A percentile compares a stretch with the other conserved stretches of the same genome.
Conservation (phyloP, 2,888 invertebrate species). For the Sicus ferrugineus region DNA sequence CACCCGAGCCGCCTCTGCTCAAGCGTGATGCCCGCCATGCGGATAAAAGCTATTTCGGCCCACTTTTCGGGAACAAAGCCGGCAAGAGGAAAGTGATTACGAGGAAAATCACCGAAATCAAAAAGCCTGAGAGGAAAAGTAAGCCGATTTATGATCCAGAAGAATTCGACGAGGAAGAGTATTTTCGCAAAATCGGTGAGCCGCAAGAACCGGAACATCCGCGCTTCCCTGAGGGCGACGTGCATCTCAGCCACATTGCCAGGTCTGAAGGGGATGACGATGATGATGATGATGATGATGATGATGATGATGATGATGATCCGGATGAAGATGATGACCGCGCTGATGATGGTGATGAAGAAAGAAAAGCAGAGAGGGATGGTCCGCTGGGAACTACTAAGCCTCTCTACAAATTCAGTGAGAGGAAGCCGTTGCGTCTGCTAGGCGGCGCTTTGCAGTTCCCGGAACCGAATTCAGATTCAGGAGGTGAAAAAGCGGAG, state of each 20-base stretch:
- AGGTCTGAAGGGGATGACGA: slow-evolving; percentile 53
- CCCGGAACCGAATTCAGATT: too few species aligned
- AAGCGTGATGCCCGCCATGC: slow-evolving; percentile 50
- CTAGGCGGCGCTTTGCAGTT: neutral
- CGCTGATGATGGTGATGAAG: slow-evolving; percentile 13
- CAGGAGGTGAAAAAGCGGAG: slow-evolving; percentile 21
- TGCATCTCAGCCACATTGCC: slow-evolving; percentile 54
- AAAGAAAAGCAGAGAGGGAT: slow-evolving; percentile 25
- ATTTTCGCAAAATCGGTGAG: slow-evolving; percentile 52
- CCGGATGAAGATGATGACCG: neutral
- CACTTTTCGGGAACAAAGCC: slow-evolving; percentile 50
- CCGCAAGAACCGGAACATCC: slow-evolving; percentile 49
- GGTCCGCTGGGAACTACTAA: too few species aligned
- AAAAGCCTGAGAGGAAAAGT: slow-evolving; percentile 51
- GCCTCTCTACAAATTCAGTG: too few species aligned
- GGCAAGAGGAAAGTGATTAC: slow-evolving; percentile 49
- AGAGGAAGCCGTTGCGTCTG: too few species aligned
- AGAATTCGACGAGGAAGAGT: slow-evolving; percentile 56
- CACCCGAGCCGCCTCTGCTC: slow-evolving; percentile 41
- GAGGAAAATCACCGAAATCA: slow-evolving; percentile 56
- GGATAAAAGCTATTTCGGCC: slow-evolving; percentile 44
- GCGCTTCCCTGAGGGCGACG: slow-evolving; percentile 57
- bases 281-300: slow-evolving; percentile 36
- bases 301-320: neutral
- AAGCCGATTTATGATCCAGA: slow-evolving; percentile 46